Conservation (phyloP, 2,888 invertebrate genomes). For the Philereme transversata region DNA sequence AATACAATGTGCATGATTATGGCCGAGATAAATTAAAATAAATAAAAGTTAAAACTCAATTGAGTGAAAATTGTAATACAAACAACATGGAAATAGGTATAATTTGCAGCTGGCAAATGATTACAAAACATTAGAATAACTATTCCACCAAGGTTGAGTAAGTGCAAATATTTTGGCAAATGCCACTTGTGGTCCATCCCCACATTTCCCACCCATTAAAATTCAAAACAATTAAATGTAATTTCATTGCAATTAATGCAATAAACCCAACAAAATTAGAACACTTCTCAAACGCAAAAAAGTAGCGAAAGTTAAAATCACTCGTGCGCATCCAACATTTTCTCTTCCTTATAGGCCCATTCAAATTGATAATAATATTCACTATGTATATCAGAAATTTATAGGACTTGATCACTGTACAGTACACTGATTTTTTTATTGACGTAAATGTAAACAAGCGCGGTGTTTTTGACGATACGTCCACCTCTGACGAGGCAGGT, state of each 20-base stretch:
- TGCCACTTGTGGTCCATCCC: slow-evolving; percentile 2
- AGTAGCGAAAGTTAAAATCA: slow-evolving; percentile 68
- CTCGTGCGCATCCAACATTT: slow-evolving; percentile 70
- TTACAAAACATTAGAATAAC: slow-evolving; percentile 47
- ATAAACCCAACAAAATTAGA: slow-evolving; percentile 9
- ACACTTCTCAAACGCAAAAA: slow-evolving; percentile 40
- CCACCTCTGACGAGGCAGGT: slow-evolving; percentile 58
- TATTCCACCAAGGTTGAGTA: slow-evolving; percentile 47
- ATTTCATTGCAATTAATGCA: neutral
- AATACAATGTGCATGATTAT: neutral
- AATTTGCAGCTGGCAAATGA: slow-evolving; percentile 42
- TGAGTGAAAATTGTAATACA: slow-evolving; percentile 16
- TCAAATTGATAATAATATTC: slow-evolving; percentile 35
- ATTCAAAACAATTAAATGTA: neutral
- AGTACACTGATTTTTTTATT: slow-evolving; percentile 33
- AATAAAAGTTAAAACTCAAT: neutral
- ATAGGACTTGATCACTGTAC: slow-evolving; percentile 22
- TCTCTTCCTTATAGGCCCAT: slow-evolving; percentile 43
- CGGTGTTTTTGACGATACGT: slow-evolving; percentile 54
- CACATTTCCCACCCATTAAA: neutral
- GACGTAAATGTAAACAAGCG: slow-evolving; percentile 50
- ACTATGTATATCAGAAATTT: slow-evolving; percentile 12
- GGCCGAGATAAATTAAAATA: neutral
- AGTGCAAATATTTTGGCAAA: slow-evolving; percentile 31
- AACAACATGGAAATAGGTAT: slow-evolving; percentile 8